Evolutionary conservation across 37 sponge, comb jelly and placozoan genomes (phyloP).

Genomic region (Eunapius fragilis): DNA sequence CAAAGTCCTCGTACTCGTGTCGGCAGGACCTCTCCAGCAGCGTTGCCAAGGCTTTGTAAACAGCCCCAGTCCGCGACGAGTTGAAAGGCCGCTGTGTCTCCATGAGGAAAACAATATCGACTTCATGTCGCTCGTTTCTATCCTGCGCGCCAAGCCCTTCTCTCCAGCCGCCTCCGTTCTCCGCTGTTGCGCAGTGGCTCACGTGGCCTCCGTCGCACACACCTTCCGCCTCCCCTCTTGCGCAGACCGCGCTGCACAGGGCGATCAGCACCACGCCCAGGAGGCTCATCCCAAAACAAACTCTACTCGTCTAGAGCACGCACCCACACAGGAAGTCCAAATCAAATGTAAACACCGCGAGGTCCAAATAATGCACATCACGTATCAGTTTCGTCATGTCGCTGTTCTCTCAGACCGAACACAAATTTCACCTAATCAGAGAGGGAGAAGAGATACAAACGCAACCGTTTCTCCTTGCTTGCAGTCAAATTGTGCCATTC

Average conservation of each 20-base stretch:
- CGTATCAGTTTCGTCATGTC: constrained; percentile 42
- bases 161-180: background rate
- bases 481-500: constrained; percentile 69
- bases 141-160: background rate
- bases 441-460: constrained; percentile 71
- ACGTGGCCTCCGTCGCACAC: background rate
- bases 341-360: background rate
- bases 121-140: background rate
- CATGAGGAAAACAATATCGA: background rate
- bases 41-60: background rate
- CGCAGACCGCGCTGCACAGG: background rate
- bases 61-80: background rate
- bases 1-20: background rate
- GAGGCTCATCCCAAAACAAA: background rate
- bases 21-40: background rate
- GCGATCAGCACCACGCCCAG: background rate
- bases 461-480: constrained; percentile 59
- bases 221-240: background rate
- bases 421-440: constrained; percentile 42
- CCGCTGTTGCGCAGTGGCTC: background rate
- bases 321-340: background rate
- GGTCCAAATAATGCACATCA: background rate
- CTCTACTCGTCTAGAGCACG: background rate
- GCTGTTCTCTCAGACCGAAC: constrained; percentile 55
- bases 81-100: background rate